These are phyloP conservation scores for Aspidiotus rigidus DNA, from an alignment of 2,888 invertebrate species.

Conservation along the genomic window DNA sequence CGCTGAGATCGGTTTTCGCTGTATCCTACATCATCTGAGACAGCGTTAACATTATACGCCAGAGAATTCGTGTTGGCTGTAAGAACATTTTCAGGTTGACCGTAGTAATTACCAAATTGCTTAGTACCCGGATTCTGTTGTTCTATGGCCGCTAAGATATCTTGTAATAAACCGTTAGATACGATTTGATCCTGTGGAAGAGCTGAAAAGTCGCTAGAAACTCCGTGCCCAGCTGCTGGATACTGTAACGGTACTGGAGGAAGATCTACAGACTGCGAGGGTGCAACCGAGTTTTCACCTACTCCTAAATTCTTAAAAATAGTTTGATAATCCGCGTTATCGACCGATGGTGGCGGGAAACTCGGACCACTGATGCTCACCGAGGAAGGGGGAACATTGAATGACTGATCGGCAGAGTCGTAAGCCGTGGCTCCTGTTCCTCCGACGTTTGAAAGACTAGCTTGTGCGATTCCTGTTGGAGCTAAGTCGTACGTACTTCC, in stretches of 20 bases:
- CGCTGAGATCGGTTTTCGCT: not conserved
- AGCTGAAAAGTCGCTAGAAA: constrained; percentile 38
- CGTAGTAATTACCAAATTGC: not conserved
- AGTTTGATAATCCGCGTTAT: constrained; percentile 35
- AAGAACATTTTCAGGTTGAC: constrained; percentile 17
- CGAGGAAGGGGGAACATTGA: constrained; percentile 22
- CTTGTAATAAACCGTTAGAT: constrained; percentile 68
- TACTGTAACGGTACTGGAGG: constrained; percentile 64
- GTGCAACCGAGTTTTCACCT: constrained; percentile 37
- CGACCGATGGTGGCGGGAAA: constrained; percentile 4
- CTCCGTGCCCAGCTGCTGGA: constrained; percentile 52
- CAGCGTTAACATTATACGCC: not conserved
- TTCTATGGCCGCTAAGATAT: constrained; percentile 72
- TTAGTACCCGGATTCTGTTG: constrained; percentile 43
- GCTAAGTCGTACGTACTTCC: not conserved
- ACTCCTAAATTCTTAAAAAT: constrained; percentile 38
- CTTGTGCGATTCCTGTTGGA: not conserved
- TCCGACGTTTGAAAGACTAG: not conserved
- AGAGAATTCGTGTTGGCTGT: constrained; percentile 25
- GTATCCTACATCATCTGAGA: not conserved
- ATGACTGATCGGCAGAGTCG: constrained; percentile 15
- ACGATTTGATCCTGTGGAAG: constrained; percentile 65
- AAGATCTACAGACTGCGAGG: constrained; percentile 38
- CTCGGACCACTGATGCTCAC: not conserved
- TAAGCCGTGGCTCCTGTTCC: not conserved